These are phyloP conservation scores for Creontiades dilutus DNA, from an alignment of 2,888 invertebrate genomes.

Conservation along the genomic window DNA sequence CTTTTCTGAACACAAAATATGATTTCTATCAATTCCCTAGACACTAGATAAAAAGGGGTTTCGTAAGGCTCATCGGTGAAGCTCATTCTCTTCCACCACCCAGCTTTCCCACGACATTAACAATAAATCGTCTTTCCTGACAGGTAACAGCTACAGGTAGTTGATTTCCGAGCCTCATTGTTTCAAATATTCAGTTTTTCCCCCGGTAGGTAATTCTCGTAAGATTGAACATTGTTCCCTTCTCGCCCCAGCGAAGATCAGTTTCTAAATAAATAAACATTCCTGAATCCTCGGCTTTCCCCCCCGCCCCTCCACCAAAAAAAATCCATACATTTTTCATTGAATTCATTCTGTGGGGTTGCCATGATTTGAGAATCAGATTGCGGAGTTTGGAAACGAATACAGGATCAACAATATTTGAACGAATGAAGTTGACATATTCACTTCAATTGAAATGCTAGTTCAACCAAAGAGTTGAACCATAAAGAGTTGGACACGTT, in stretches of 20 bases:
- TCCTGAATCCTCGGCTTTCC: neutral
- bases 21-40: no score
- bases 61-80: no score
- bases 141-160: neutral
- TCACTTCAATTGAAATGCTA: no score
- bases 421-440: neutral
- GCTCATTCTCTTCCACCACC: no score
- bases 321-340: neutral
- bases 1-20: no score
- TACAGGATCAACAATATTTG: neutral
- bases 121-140: no score
- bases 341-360: neutral
- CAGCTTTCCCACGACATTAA: no score
- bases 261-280: slow-evolving; percentile 12
- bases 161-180: neutral
- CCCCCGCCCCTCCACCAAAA: neutral
- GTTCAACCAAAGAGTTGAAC: no score
- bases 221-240: neutral
- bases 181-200: neutral
- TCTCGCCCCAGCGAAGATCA: neutral
- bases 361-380: slow-evolving; percentile 23
- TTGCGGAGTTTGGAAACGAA: neutral
- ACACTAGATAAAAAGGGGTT: no score
- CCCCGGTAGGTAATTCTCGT: neutral
- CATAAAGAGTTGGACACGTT: no score